Evolutionary conservation across 2,888 invertebrate genomes (phyloP).

Genomic region (Protonemura montana): DNA sequence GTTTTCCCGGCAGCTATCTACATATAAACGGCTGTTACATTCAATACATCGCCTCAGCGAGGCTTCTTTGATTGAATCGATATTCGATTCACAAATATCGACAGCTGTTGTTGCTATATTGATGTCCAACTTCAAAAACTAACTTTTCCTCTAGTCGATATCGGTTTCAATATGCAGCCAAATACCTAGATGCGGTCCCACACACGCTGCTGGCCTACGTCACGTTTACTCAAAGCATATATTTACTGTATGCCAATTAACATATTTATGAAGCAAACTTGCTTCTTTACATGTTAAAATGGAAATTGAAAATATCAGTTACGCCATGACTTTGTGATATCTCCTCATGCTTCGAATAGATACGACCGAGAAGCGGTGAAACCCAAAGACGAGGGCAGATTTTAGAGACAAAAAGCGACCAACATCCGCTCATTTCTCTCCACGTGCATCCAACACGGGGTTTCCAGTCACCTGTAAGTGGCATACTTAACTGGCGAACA

Average conservation of each 20-base stretch:
- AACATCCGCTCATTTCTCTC: background rate
- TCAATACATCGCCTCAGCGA: background rate
- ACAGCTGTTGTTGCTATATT: background rate
- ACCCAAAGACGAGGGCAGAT: background rate
- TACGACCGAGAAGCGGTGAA: background rate
- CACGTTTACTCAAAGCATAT: background rate
- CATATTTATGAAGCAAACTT: background rate
- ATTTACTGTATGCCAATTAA: background rate
- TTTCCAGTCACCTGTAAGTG: constrained; percentile 8
- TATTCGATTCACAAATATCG: background rate
- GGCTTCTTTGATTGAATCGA: background rate
- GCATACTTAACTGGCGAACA: constrained; percentile 19
- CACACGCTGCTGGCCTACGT: background rate
- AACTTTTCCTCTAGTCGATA: background rate
- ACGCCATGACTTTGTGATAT: background rate
- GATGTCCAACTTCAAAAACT: background rate
- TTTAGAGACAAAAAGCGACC: background rate
- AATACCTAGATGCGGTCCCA: background rate
- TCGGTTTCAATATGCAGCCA: background rate
- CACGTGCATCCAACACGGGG: background rate
- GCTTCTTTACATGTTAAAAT: background rate
- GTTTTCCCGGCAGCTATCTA: background rate
- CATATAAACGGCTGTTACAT: background rate
- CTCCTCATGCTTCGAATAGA: background rate
- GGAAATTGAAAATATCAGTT: background rate